Conservation (phyloP, 2,797 vertebrate species). For the Cottoperca gobio region DNA sequence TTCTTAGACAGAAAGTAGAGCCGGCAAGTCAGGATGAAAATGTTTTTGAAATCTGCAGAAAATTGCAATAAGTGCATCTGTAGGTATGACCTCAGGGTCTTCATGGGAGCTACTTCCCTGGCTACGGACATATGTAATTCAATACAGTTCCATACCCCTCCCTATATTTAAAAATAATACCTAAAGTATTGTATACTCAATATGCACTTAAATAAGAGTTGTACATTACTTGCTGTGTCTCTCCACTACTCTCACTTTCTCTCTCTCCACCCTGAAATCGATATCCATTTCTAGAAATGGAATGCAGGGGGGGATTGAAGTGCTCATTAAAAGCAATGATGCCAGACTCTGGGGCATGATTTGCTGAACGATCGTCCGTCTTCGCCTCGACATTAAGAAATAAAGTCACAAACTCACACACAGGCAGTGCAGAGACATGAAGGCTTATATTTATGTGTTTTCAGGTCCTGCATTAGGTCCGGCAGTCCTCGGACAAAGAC, state of each 20-base stretch:
- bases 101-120: not conserved
- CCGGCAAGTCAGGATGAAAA: too few species aligned
- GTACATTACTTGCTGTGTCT: conserved; percentile 25
- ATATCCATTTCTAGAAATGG: conserved; percentile 69
- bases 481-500: conserved; percentile 7
- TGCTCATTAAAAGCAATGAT: conserved; percentile 65
- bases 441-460: not conserved
- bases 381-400: conserved; percentile 26
- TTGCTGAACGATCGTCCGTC: conserved; percentile 3
- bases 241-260: conserved; percentile 2
- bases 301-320: conserved; percentile 36
- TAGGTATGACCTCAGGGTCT: not conserved
- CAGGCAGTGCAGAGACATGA: not conserved
- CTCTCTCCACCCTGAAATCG: conserved; percentile 40
- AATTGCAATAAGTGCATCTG: too few species aligned
- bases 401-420: conserved; percentile 9
- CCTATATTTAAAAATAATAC: conserved; percentile 18
- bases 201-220: conserved; percentile 10
- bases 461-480: not conserved
- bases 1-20: too few species aligned
- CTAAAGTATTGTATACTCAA: not conserved
- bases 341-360: conserved; percentile 31
- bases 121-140: not conserved
- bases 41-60: too few species aligned
- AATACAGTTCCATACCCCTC: not conserved